These are phyloP conservation scores for Echinometra lucunter DNA, from an alignment of 53 echinoderm and acorn worm species.

Conservation along the genomic window DNA sequence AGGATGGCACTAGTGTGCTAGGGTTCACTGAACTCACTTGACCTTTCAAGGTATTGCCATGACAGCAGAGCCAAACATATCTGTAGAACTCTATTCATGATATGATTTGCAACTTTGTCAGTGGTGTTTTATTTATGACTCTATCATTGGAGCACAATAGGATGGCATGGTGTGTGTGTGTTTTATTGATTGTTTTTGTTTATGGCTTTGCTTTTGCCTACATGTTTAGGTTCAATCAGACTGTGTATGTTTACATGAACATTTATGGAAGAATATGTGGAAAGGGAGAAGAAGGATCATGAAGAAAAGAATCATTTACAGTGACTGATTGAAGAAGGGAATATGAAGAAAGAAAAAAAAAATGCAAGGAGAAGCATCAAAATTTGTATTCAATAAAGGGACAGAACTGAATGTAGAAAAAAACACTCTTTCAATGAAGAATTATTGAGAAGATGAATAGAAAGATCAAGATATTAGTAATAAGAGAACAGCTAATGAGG, in stretches of 20 bases:
- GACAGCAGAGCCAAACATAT: background rate
- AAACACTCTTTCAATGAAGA: too few relatives aligned
- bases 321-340: background rate
- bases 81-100: background rate
- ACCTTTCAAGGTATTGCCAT: background rate
- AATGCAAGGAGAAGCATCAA: background rate
- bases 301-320: too few relatives aligned
- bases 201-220: background rate
- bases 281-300: too few relatives aligned
- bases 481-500: too few relatives aligned
- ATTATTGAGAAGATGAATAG: too few relatives aligned
- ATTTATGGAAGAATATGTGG: too few relatives aligned
- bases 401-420: too few relatives aligned
- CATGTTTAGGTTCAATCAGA: too few relatives aligned
- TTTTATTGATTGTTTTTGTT: background rate
- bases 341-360: background rate
- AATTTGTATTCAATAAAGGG: too few relatives aligned
- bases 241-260: too few relatives aligned
- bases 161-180: background rate
- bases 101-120: background rate
- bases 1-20: background rate
- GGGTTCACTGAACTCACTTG: background rate
- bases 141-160: background rate
- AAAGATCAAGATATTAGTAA: too few relatives aligned
- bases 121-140: background rate